phyloP scores from a whole-genome alignment of 2,113 vertebrate species.

The Ceyx margarethae region DNA sequence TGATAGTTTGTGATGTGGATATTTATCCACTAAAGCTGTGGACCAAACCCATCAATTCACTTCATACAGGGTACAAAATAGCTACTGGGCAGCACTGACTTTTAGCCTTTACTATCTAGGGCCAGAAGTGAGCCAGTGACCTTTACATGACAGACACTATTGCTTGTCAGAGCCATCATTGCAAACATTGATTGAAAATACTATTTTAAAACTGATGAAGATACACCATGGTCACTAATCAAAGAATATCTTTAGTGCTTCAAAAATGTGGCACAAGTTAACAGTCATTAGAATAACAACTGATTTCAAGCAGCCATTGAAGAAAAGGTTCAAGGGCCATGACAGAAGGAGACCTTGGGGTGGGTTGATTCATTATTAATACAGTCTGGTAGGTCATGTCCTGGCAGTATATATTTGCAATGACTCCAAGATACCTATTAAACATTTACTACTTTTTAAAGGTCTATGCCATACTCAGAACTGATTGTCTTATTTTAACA shows the following conservation, averaged over 20 bases:
- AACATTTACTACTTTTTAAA: not conserved
- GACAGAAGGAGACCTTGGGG: not conserved
- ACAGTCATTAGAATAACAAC: conserved; percentile 18
- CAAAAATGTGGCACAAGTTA: not conserved
- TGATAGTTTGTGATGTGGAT: not conserved
- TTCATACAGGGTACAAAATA: not conserved
- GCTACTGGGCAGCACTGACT: conserved; percentile 1
- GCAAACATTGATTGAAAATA: not conserved
- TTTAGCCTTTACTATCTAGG: not conserved
- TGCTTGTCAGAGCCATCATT: not conserved
- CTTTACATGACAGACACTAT: not conserved
- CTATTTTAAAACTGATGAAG: not conserved
- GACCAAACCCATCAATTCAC: not conserved
- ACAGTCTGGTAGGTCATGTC: not conserved
- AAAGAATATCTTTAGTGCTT: not conserved
- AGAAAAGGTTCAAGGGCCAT: not conserved
- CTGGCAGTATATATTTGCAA: not conserved
- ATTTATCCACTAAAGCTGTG: conserved; percentile 13
- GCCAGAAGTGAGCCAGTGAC: not conserved
- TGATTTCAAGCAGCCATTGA: not conserved
- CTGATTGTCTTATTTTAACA: not conserved
- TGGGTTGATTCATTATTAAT: conserved; percentile 7
- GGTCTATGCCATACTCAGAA: not conserved
- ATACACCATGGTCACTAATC: not conserved
- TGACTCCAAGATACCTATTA: not conserved